Conservation (phyloP, 2,888 invertebrate genomes). For the Chalcosyrphus nemorum region DNA sequence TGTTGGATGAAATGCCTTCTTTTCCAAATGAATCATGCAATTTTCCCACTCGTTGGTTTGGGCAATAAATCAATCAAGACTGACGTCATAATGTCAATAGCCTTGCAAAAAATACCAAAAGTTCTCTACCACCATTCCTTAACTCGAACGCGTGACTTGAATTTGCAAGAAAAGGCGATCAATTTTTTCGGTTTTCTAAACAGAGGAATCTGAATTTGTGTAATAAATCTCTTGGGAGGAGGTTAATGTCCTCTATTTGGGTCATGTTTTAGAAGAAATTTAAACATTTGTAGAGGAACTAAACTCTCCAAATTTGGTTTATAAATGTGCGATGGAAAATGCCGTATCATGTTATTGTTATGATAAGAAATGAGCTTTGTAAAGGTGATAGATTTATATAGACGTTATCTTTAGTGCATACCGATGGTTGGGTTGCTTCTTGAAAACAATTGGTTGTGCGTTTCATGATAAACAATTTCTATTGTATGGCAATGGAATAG, state of each 20-base stretch:
- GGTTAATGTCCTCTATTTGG: neutral
- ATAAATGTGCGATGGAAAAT: neutral
- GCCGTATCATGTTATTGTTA: neutral
- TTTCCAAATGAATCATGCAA: conserved; percentile 9
- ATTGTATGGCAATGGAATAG: too few relatives aligned
- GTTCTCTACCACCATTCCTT: neutral
- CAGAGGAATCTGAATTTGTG: neutral
- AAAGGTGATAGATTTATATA: neutral
- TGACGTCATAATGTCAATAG: conserved; percentile 34
- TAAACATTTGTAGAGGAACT: neutral
- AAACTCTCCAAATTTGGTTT: neutral
- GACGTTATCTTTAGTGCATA: too few relatives aligned
- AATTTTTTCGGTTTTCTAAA: neutral
- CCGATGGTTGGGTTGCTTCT: too few relatives aligned
- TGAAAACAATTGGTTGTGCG: too few relatives aligned
- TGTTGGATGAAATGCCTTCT: neutral
- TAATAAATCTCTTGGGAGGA: neutral
- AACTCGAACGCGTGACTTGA: neutral
- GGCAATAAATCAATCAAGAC: conserved; percentile 16
- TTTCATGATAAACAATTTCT: too few relatives aligned
- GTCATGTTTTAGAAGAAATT: neutral
- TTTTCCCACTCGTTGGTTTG: neutral
- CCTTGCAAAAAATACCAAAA: too few relatives aligned
- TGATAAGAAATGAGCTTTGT: neutral
- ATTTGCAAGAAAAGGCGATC: neutral